These are phyloP conservation scores for Biston betularia DNA, from an alignment of 2,888 invertebrate genomes.

Conservation along the genomic window DNA sequence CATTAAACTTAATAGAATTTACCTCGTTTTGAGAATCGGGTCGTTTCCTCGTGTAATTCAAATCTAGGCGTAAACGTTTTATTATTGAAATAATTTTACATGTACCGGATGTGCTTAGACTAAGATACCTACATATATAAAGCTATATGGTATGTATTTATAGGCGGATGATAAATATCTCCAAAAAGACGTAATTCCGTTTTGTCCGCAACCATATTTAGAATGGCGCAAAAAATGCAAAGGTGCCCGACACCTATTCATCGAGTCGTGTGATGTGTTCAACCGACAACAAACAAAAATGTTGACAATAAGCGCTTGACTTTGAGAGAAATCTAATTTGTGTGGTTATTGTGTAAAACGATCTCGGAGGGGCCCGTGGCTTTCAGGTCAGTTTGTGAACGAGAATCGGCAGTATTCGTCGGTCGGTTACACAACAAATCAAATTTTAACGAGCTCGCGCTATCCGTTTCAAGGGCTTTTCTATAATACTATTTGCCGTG, in stretches of 20 bases:
- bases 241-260: constrained; percentile 77
- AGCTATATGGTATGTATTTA: constrained; percentile 4
- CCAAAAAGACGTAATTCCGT: constrained; percentile 30
- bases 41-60: constrained; percentile 29
- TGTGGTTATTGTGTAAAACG: constrained; percentile 84
- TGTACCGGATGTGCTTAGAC: constrained; percentile 17
- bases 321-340: constrained; percentile 85
- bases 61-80: constrained; percentile 22
- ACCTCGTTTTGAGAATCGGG: constrained; percentile 34
- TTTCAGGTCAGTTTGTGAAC: constrained; percentile 66
- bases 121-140: not conserved
- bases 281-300: constrained; percentile 78
- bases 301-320: constrained; percentile 83
- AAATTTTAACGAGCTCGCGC: constrained; percentile 82
- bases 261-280: constrained; percentile 77
- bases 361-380: constrained; percentile 64
- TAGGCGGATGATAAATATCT: constrained; percentile 15
- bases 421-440: constrained; percentile 85
- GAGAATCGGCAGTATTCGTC: constrained; percentile 75
- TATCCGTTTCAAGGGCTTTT: constrained; percentile 68
- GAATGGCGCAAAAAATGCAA: constrained; percentile 62
- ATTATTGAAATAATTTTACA: constrained; percentile 16
- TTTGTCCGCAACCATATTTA: constrained; percentile 38
- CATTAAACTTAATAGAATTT: constrained; percentile 39
- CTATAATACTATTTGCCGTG: constrained; percentile 65